Evolutionary conservation across 2,113 vertebrate genomes (phyloP).

Genomic region (Pelecanoides urinatrix): DNA sequence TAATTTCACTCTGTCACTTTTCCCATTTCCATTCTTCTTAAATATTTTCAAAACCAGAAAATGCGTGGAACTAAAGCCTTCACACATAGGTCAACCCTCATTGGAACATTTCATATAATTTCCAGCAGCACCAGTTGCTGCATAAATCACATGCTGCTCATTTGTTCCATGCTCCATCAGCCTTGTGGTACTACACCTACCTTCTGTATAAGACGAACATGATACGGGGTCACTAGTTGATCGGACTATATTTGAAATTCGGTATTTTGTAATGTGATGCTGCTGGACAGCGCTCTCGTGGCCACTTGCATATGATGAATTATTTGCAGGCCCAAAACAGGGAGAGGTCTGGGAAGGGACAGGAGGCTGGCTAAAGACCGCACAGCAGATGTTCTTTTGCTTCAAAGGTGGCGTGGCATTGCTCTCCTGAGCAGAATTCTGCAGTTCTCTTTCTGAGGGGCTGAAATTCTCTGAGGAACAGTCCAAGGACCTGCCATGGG

Average conservation of each 20-base stretch:
- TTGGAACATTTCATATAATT: rapidly evolving
- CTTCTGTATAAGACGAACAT: conserved; percentile 75
- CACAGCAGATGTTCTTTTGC: conserved; percentile 80
- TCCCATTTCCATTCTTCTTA: neutral
- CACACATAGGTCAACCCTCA: neutral
- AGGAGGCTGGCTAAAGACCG: conserved; percentile 74
- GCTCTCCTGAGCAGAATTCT: neutral
- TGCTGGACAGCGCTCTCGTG: conserved; percentile 53
- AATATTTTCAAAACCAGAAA: neutral
- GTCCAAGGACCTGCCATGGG: conserved; percentile 63
- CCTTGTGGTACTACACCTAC: conserved; percentile 63
- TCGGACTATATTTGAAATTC: conserved; percentile 79
- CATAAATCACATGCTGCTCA: rapidly evolving
- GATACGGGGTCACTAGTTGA: conserved; percentile 92
- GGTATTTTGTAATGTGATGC: conserved; percentile 41
- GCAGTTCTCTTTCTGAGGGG: conserved; percentile 73
- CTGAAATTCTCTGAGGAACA: conserved; percentile 78
- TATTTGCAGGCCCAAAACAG: conserved; percentile 58
- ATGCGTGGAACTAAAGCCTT: neutral
- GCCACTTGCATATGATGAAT: neutral
- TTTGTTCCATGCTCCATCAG: neutral
- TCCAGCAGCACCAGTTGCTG: neutral
- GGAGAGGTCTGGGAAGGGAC: conserved; percentile 54
- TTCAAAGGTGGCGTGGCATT: conserved; percentile 57
- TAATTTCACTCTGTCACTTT: neutral